phyloP scores from a whole-genome alignment of 2,888 invertebrate genomes.

The Cistogaster globosa region DNA sequence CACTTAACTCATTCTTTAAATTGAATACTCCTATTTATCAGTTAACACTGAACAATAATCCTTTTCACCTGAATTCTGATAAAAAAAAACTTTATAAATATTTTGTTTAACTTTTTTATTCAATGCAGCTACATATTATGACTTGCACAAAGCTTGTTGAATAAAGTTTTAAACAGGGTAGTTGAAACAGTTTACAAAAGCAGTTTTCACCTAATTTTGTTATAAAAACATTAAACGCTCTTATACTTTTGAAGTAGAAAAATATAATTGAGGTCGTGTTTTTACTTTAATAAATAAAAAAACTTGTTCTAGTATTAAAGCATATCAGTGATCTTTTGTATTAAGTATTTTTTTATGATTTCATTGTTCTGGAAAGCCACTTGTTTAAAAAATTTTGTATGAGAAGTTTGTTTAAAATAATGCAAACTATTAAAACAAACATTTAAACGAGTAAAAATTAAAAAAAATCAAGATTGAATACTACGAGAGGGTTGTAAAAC shows the following conservation, averaged over 20 bases:
- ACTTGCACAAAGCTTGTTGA: neutral
- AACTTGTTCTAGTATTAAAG: neutral
- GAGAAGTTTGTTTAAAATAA: no score
- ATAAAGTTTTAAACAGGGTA: neutral
- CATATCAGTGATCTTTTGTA: neutral
- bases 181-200: slow-evolving; percentile 1
- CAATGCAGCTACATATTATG: neutral
- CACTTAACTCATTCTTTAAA: neutral
- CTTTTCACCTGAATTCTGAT: slow-evolving; percentile 15
- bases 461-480: no score
- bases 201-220: neutral
- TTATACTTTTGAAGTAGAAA: neutral
- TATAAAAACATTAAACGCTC: neutral
- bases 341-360: neutral
- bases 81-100: slow-evolving; percentile 20
- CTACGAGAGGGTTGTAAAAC: no score
- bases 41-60: slow-evolving; percentile 46
- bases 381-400: no score
- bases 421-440: no score
- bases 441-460: no score
- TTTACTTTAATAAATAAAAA: neutral
- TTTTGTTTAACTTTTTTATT: neutral
- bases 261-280: slow-evolving; percentile 14
- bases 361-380: neutral
- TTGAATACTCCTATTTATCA: slow-evolving; percentile 29